Percentiles rank a stretch among this genome's conserved stretches.
Conservation (phyloP, 1,140 invertebrate species). For the Stenopsyche tienmushanensis region DNA sequence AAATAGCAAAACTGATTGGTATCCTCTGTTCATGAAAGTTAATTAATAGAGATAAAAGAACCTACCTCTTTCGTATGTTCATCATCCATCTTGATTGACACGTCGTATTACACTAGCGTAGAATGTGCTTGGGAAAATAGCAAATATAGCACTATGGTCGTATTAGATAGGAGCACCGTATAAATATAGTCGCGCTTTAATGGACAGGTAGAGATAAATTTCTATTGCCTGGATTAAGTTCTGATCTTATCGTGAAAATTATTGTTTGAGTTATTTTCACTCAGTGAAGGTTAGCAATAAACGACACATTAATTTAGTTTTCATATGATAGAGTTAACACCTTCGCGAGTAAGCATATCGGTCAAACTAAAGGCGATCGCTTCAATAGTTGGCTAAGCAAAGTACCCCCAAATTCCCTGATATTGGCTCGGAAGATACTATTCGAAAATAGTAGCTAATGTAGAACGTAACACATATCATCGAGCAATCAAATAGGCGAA, state of each 20-base stretch:
- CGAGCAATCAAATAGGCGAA: neutral
- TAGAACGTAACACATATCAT: neutral
- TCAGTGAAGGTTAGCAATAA: no score
- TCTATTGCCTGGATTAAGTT: neutral
- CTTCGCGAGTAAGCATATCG: neutral
- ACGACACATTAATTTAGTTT: neutral
- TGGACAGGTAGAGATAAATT: neutral
- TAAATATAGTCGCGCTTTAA: neutral
- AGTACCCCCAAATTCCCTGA: neutral
- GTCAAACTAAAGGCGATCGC: neutral
- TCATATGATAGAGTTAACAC: neutral
- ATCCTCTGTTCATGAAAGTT: no score
- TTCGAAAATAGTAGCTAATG: neutral
- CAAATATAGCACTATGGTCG: neutral
- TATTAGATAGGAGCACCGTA: neutral
- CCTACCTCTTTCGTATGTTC: neutral
- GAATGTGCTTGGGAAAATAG: neutral
- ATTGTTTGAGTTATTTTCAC: neutral
- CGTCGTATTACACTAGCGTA: neutral
- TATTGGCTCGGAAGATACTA: neutral
- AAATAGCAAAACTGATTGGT: no score
- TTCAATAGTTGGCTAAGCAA: neutral
- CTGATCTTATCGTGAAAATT: neutral
- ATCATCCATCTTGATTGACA: neutral
- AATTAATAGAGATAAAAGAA: neutral